These are phyloP conservation scores for Chelonia mydas DNA, from an alignment of 2,797 vertebrate species.

Conservation along the genomic window DNA sequence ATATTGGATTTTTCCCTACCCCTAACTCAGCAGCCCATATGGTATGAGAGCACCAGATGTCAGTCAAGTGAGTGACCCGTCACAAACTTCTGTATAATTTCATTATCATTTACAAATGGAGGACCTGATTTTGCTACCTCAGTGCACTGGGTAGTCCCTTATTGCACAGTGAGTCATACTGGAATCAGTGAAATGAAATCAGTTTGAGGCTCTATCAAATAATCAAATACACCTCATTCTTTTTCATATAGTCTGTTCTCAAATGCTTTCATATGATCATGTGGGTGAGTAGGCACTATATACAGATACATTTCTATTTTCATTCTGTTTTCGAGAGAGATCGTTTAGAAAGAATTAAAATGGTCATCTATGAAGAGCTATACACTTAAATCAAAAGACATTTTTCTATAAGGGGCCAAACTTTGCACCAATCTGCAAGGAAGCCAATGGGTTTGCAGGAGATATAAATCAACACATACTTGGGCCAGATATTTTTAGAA, in stretches of 20 bases:
- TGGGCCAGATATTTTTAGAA: not conserved
- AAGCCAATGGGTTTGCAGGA: not conserved
- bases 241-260: slow-evolving; percentile 30
- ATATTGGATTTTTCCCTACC: not conserved
- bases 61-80: not conserved
- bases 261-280: not conserved
- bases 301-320: not conserved
- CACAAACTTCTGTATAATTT: not conserved
- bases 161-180: not conserved
- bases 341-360: not conserved
- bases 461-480: not conserved
- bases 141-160: not conserved
- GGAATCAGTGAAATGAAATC: not conserved
- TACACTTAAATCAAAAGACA: not conserved
- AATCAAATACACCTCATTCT: slow-evolving; percentile 17
- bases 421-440: not conserved
- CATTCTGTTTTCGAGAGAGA: not conserved
- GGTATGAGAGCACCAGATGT: not conserved
- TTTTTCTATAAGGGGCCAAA: not conserved
- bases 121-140: not conserved
- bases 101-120: not conserved
- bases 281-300: not conserved
- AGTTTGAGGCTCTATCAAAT: not conserved
- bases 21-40: not conserved
- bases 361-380: not conserved